Evolutionary conservation across 1,140 invertebrate genomes (phyloP).

Genomic region (Drosophila melanica): DNA sequence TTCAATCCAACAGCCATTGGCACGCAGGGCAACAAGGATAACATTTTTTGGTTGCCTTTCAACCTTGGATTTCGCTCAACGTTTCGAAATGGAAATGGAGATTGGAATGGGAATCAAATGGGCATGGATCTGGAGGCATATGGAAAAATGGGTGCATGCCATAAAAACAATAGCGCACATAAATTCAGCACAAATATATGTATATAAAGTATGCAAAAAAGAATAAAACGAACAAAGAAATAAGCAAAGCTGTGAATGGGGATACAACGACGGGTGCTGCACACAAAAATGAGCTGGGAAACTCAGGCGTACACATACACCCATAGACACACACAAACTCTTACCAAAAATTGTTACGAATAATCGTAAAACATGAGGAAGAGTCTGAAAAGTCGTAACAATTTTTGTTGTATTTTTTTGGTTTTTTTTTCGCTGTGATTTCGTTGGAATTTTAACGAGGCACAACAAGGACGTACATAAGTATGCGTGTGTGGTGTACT

Average conservation of each 20-base stretch:
- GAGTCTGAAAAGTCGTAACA: conserved; percentile 56
- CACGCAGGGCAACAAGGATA: conserved; percentile 58
- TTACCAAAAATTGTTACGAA: conserved; percentile 36
- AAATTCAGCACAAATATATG: conserved; percentile 78
- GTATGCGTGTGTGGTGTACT: conserved; percentile 13
- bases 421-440: conserved; percentile 62
- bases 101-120: conserved; percentile 20
- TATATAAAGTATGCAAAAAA: conserved; percentile 82
- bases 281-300: conserved; percentile 44
- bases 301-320: conserved; percentile 12
- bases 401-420: conserved; percentile 40
- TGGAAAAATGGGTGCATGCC: conserved; percentile 82
- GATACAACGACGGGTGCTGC: conserved; percentile 13
- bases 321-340: conserved; percentile 16
- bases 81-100: conserved; percentile 34
- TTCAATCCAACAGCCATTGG: conserved; percentile 2
- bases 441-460: conserved; percentile 74
- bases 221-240: conserved; percentile 68
- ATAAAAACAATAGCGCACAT: conserved; percentile 84
- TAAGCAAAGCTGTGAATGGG: conserved; percentile 28
- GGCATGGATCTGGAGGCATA: conserved; percentile 42
- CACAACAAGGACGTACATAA: conserved; percentile 19
- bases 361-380: conserved; percentile 75
- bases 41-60: conserved; percentile 62
- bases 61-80: conserved; percentile 45